Evolutionary conservation across 92 coral and sea anemone species (phyloP), one percentile per base, ranked within the genome.

Genomic region (Desmophyllum pertusum): DNA sequence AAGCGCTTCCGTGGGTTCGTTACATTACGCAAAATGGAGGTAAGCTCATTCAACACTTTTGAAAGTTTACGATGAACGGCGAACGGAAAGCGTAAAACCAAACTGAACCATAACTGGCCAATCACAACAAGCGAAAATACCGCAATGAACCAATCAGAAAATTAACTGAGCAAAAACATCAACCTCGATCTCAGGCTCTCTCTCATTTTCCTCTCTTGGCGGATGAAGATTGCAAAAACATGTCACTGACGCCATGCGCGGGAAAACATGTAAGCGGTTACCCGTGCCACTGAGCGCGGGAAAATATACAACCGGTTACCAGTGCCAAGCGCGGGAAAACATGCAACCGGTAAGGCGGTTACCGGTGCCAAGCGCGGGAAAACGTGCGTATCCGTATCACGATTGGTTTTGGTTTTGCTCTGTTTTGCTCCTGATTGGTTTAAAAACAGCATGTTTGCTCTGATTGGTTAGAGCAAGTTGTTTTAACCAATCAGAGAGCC

Each of bases 1-100:
- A 96, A 78, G 99, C 99, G 37, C 95, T 96, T 38, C 99, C 99
- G 4, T 96, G 99, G 99, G 99, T 96, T 25, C 95, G 99, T 79
- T 96, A 96, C 83, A 96, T 96, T 76, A 96, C 99, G 31, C 99
- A 96, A 80, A 96, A 96, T 87, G 99, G 99, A 96, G 98, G 98
- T 96, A 85, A 46, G 97, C 21, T 36, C 25, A 66, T n/a, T 36
- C 43, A 36, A 36, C 72, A 66, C 18, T 33, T 0, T 11, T 3
- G 17, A 33, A 5, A 38, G 8, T 11, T 13, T 50, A 50, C 18
- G 18, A 27, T 4, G 40, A 1, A 11, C 27, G 2, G 18, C 36
- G 71, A 29, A 11, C 14, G 30, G 27, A 5, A 11, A 25, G 18
- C 27, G 38, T 65, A 6, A 65, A 50, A 50, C 55, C 55, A 50